phyloP scores from a whole-genome alignment of 2,888 invertebrate genomes.

The Nephrotoma guestfalica region DNA sequence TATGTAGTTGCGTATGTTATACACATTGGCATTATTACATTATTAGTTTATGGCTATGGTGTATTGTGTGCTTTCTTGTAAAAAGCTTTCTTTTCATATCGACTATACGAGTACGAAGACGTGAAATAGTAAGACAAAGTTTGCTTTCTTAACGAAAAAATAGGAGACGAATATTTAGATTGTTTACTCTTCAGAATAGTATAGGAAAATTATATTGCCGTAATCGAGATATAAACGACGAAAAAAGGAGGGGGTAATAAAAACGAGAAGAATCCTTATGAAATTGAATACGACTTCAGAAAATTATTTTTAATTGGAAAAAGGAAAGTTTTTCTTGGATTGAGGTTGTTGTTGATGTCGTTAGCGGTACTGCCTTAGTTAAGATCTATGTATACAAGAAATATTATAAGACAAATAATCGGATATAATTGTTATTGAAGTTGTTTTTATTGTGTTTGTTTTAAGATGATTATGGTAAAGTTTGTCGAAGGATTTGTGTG shows the following conservation, averaged over 20 bases:
- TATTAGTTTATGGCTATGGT: not conserved
- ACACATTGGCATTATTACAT: no score
- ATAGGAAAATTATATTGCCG: not conserved
- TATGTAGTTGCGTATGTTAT: no score
- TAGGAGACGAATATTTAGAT: not conserved
- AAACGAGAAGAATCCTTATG: not conserved
- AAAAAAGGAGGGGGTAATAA: not conserved
- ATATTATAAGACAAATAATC: not conserved
- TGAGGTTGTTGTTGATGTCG: not conserved
- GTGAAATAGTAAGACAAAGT: not conserved
- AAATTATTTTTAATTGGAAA: not conserved
- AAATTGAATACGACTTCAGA: not conserved
- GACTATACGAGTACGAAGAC: not conserved
- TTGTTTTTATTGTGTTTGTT: not conserved
- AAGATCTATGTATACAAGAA: not conserved
- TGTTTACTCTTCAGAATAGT: not conserved
- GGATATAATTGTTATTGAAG: not conserved
- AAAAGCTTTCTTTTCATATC: not conserved
- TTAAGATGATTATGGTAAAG: no score
- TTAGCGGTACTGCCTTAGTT: not conserved
- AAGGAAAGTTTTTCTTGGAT: not conserved
- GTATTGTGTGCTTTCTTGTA: not conserved
- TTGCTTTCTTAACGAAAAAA: not conserved
- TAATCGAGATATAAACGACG: not conserved
- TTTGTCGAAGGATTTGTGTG: no score